Percentiles rank a stretch among this genome's conserved stretches.
These are phyloP conservation scores for Lycocorax pyrrhopterus DNA, from an alignment of 2,113 vertebrate genomes.

Conservation along the genomic window DNA sequence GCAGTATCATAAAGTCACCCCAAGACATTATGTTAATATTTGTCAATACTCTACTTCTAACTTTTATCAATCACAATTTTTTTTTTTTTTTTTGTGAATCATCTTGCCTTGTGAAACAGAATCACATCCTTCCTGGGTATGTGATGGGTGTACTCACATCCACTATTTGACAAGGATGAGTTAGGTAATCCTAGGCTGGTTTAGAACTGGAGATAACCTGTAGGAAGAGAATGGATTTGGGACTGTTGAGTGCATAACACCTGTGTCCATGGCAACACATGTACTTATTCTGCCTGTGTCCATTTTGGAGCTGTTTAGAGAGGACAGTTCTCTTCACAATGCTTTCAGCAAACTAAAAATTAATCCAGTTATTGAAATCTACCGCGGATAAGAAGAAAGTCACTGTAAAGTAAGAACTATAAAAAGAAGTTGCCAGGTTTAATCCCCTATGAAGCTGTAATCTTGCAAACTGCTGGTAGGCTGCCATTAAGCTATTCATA, in stretches of 20 bases:
- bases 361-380: slow-evolving; percentile 11
- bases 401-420: background rate
- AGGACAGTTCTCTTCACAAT: background rate
- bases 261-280: background rate
- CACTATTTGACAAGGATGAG: fast-evolving
- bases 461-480: background rate
- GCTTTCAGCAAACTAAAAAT: background rate
- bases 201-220: background rate
- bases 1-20: too few relatives aligned
- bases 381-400: background rate
- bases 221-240: background rate
- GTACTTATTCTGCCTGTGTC: background rate
- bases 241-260: background rate
- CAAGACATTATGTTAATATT: background rate
- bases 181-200: background rate
- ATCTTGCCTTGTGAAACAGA: background rate
- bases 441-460: background rate
- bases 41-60: background rate
- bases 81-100: background rate
- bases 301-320: background rate
- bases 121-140: background rate
- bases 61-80: background rate
- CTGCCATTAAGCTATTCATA: background rate
- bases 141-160: fast-evolving
- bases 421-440: background rate